phyloP scores from a whole-genome alignment of 2,888 invertebrate genomes.

The Caenorhabditis japonica region DNA sequence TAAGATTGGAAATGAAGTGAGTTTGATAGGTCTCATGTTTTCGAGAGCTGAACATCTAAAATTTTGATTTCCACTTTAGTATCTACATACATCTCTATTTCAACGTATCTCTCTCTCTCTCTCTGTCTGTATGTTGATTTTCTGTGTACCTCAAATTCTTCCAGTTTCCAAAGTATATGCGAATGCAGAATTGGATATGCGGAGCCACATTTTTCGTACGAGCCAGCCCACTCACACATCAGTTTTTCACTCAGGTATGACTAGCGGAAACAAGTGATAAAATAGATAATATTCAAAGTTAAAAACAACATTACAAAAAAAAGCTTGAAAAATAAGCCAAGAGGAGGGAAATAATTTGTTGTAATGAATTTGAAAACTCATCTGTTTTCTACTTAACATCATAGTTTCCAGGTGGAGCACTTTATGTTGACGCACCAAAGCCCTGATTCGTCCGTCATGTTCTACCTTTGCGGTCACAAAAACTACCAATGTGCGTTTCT shows the following conservation, averaged over 20 bases:
- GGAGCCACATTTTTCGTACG: constrained; percentile 39
- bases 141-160: too few relatives aligned
- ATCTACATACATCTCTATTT: too few relatives aligned
- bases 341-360: too few relatives aligned
- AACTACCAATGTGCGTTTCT: constrained; percentile 30
- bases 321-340: too few relatives aligned
- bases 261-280: too few relatives aligned
- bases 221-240: constrained; percentile 21
- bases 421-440: constrained; percentile 31
- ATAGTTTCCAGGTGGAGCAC: constrained; percentile 22
- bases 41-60: not conserved
- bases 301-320: too few relatives aligned
- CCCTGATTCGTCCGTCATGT: constrained; percentile 29
- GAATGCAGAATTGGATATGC: constrained; percentile 32
- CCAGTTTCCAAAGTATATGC: constrained; percentile 10
- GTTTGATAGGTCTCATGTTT: too few relatives aligned
- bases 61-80: too few relatives aligned
- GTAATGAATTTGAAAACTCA: too few relatives aligned
- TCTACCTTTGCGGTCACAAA: constrained; percentile 30
- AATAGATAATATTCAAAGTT: too few relatives aligned
- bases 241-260: constrained; percentile 31
- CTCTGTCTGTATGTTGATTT: too few relatives aligned
- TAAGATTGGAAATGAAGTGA: constrained; percentile 28
- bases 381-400: not conserved
- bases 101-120: too few relatives aligned